phyloP scores from a whole-genome alignment of 2,888 invertebrate genomes.

The Lobophora halterata region DNA sequence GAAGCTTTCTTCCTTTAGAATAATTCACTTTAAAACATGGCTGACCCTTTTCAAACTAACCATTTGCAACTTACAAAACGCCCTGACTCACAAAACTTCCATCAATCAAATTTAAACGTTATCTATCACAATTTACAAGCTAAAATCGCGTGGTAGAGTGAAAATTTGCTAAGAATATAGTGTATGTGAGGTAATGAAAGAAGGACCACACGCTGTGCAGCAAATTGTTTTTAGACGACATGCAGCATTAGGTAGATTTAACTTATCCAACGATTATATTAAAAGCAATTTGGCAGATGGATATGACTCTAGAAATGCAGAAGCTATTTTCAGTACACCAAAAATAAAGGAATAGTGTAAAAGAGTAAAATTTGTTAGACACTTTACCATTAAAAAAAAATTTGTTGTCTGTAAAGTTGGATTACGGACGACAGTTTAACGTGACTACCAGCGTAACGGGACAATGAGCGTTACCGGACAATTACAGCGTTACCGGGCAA shows the following conservation, averaged over 20 bases:
- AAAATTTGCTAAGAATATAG: conserved; percentile 25
- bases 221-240: conserved; percentile 78
- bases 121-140: conserved; percentile 7
- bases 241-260: conserved; percentile 59
- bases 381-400: too few relatives aligned
- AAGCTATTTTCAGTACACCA: too few relatives aligned
- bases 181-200: conserved; percentile 58
- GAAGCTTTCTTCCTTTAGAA: conserved; percentile 40
- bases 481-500: too few relatives aligned
- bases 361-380: too few relatives aligned
- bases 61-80: conserved; percentile 9
- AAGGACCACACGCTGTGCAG: conserved; percentile 67
- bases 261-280: conserved; percentile 23
- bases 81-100: conserved; percentile 3
- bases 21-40: conserved; percentile 51
- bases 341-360: too few relatives aligned
- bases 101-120: conserved; percentile 6
- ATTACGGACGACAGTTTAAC: too few relatives aligned
- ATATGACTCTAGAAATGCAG: too few relatives aligned
- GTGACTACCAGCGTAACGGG: too few relatives aligned
- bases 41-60: conserved; percentile 44
- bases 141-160: not conserved
- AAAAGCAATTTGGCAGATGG: not conserved
- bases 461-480: too few relatives aligned
- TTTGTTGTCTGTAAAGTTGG: too few relatives aligned